These are phyloP conservation scores for Amblyopsis rosae DNA, from an alignment of 2,113 vertebrate species.

Conservation along the genomic window DNA sequence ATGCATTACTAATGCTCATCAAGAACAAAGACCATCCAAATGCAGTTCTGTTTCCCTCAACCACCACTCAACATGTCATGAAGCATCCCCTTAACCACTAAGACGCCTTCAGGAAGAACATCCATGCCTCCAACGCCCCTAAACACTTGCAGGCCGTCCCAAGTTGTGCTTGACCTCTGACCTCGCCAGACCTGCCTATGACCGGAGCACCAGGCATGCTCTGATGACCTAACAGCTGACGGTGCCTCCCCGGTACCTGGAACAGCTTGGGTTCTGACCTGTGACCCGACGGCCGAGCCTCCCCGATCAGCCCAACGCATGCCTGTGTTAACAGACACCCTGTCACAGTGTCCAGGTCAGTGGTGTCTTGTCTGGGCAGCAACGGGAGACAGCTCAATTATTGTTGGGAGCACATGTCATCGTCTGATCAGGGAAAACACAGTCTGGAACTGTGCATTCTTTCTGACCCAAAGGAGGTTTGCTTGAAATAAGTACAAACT, in stretches of 20 bases:
- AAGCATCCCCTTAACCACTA: conserved; percentile 30
- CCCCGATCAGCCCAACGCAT: conserved; percentile 33
- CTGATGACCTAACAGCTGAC: conserved; percentile 45
- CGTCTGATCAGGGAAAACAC: conserved; percentile 40
- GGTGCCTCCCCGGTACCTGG: conserved; percentile 33
- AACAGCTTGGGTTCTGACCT: conserved; percentile 38
- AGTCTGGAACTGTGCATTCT: conserved; percentile 12
- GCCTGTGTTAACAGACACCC: conserved; percentile 43
- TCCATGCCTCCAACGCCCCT: conserved; percentile 27
- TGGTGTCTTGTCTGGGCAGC: conserved; percentile 41
- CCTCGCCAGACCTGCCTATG: conserved; percentile 27
- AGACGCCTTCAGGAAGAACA: conserved; percentile 24
- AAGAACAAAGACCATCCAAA: conserved; percentile 35
- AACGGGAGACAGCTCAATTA: conserved; percentile 37
- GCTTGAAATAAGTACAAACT: conserved; percentile 35
- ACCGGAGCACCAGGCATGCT: conserved; percentile 23
- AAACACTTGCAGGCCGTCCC: conserved; percentile 54
- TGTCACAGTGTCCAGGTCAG: conserved; percentile 37
- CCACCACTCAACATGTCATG: conserved; percentile 29
- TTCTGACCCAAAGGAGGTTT: conserved; percentile 3
- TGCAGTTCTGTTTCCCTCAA: conserved; percentile 46
- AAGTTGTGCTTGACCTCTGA: conserved; percentile 47
- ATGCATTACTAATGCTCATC: conserved; percentile 56
- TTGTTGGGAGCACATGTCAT: conserved; percentile 41
- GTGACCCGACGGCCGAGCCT: conserved; percentile 33